Percentiles rank a stretch among this genome's conserved stretches.
Conservation (phyloP, 92 coral and sea anemone genomes). For the Paramuricea clavata region DNA sequence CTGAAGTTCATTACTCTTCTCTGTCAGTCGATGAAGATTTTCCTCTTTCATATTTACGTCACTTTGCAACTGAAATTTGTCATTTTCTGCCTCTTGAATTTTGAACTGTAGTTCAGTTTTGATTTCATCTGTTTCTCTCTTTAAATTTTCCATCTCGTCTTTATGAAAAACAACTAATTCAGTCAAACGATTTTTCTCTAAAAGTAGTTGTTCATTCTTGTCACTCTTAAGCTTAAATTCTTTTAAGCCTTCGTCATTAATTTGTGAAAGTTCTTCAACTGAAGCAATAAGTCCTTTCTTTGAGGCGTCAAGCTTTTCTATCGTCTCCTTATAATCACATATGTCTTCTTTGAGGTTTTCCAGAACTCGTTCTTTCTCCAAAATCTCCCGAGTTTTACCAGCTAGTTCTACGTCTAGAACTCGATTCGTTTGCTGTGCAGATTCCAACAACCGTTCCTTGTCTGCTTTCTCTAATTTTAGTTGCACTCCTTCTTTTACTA, state of each 20-base stretch:
- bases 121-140: background rate
- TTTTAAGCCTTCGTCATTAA: conserved; percentile 6
- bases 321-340: background rate
- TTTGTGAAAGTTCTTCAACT: background rate
- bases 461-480: conserved; percentile 23
- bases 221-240: background rate
- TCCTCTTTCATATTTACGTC: conserved; percentile 23
- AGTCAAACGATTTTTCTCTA: conserved; percentile 15
- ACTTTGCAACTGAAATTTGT: conserved; percentile 18
- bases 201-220: background rate
- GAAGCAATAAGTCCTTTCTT: conserved; percentile 27
- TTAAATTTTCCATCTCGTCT: conserved; percentile 1
- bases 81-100: conserved; percentile 17
- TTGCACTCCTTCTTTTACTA: conserved; percentile 15
- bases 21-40: conserved; percentile 25
- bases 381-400: background rate
- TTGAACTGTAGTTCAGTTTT: background rate
- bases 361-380: background rate
- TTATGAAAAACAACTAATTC: conserved; percentile 20
- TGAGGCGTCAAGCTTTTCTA: conserved; percentile 16
- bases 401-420: background rate
- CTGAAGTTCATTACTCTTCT: conserved; percentile 4
- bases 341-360: conserved; percentile 3
- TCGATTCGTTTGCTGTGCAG: background rate
- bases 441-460: background rate